Evolutionary conservation across 1,140 invertebrate genomes (phyloP).

Genomic region (Metaphire vulgaris): DNA sequence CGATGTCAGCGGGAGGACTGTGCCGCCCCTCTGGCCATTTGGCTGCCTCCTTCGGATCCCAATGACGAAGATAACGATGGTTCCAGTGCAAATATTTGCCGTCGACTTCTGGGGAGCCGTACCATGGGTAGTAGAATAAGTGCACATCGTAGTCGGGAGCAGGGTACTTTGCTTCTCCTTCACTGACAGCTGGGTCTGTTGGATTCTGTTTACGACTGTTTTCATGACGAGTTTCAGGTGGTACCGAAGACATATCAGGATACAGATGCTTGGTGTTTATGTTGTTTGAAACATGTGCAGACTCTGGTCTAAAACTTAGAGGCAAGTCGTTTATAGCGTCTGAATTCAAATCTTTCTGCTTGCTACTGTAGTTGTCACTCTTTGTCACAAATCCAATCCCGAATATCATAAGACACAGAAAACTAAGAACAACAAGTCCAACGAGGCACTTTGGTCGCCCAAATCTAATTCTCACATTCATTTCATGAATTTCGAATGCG

Average conservation of each 20-base stretch:
- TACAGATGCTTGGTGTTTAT: too few species aligned
- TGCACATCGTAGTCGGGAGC: constrained; percentile 49
- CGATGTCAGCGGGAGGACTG: constrained; percentile 53
- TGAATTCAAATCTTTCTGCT: too few species aligned
- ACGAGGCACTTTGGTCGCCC: neutral
- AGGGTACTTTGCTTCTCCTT: neutral
- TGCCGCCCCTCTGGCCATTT: constrained; percentile 46
- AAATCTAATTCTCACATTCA: neutral
- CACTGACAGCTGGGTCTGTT: neutral
- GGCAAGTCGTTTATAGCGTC: too few species aligned
- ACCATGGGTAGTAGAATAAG: constrained; percentile 57
- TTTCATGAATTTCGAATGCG: neutral
- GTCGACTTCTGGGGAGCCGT: constrained; percentile 50
- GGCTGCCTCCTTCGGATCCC: constrained; percentile 43
- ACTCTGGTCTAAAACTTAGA: too few species aligned
- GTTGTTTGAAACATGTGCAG: too few species aligned
- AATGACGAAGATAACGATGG: constrained; percentile 50
- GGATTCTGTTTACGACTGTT: neutral
- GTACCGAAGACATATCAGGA: too few species aligned
- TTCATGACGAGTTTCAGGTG: too few species aligned
- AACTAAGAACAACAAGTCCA: neutral
- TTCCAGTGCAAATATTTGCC: constrained; percentile 55
- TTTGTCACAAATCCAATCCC: neutral
- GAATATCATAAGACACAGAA: neutral
- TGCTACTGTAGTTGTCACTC: neutral